These are phyloP conservation scores for Amphipoea lucens DNA, from an alignment of 2,888 invertebrate species.

Conservation along the genomic window DNA sequence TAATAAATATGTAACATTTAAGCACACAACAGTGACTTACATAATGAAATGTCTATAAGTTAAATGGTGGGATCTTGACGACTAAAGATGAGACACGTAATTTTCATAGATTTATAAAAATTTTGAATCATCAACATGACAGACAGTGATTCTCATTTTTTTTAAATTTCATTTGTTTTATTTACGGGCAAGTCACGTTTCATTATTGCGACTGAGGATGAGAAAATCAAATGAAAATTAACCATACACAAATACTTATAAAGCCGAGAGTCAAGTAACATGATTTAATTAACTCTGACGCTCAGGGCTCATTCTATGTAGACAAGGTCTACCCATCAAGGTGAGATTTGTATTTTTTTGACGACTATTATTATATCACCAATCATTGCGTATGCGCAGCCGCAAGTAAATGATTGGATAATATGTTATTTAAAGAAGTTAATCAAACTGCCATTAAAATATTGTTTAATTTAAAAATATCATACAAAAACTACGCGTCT, in stretches of 20 bases:
- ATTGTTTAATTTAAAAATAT: neutral
- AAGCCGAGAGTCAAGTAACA: constrained; percentile 21
- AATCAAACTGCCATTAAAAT: neutral
- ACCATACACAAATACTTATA: neutral
- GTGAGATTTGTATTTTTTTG: constrained; percentile 28
- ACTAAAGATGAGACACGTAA: constrained; percentile 50
- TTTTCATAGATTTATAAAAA: constrained; percentile 34
- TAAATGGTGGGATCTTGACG: constrained; percentile 61
- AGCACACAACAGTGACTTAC: constrained; percentile 27
- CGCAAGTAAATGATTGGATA: neutral
- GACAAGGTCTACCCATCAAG: constrained; percentile 41
- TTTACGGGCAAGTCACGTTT: constrained; percentile 30
- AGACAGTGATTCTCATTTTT: neutral
- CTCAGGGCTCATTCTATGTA: constrained; percentile 25
- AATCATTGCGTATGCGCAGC: constrained; percentile 19
- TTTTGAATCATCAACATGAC: constrained; percentile 32
- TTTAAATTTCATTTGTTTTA: constrained; percentile 17
- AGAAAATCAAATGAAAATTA: constrained; percentile 4
- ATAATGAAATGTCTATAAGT: constrained; percentile 33
- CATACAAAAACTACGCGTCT: constrained; percentile 13
- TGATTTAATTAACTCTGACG: constrained; percentile 32
- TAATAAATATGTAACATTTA: constrained; percentile 23
- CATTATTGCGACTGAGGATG: neutral
- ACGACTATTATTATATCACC: neutral
- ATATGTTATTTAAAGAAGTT: neutral